phyloP scores from a whole-genome alignment of 2,888 invertebrate species.

The Caenorhabditis sp. region DNA sequence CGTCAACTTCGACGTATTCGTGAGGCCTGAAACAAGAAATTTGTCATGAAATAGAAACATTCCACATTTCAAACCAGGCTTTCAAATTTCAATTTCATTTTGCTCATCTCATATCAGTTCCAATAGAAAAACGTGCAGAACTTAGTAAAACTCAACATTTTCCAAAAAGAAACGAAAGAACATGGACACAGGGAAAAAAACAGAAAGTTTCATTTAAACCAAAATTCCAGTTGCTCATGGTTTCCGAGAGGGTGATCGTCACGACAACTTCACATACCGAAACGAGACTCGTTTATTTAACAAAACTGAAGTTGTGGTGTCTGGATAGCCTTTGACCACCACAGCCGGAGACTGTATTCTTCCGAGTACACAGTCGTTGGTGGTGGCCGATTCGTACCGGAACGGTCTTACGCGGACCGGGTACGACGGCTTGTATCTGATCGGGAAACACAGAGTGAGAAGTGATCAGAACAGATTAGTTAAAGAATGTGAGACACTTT shows the following conservation, averaged over 20 bases:
- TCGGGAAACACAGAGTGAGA: slow-evolving; percentile 37
- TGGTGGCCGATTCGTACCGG: slow-evolving; percentile 60
- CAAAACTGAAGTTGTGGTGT: slow-evolving; percentile 32
- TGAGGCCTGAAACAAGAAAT: slow-evolving; percentile 72
- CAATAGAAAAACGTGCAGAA: no score
- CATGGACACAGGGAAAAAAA: not conserved
- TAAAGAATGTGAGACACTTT: not conserved
- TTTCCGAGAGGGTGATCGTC: slow-evolving; percentile 7
- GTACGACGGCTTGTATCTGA: slow-evolving; percentile 49
- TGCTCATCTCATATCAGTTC: slow-evolving; percentile 27
- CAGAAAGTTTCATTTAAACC: not conserved
- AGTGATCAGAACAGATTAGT: slow-evolving; percentile 4
- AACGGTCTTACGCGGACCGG: slow-evolving; percentile 65
- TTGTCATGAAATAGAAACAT: not conserved
- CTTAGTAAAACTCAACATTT: slow-evolving; percentile 15
- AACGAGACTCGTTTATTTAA: slow-evolving; percentile 67
- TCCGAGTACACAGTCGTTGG: slow-evolving; percentile 55
- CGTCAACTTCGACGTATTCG: slow-evolving; percentile 81
- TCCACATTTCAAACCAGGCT: not conserved
- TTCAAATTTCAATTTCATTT: slow-evolving; percentile 3
- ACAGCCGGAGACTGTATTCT: slow-evolving; percentile 54
- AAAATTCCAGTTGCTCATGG: not conserved
- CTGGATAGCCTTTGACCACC: slow-evolving; percentile 40
- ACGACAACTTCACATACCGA: slow-evolving; percentile 67
- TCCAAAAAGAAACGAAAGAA: not conserved